Evolutionary conservation across 2,888 invertebrate genomes (phyloP), one percentile per base, ranked within the genome.

Genomic region (Cataglyphis altisquamis): DNA sequence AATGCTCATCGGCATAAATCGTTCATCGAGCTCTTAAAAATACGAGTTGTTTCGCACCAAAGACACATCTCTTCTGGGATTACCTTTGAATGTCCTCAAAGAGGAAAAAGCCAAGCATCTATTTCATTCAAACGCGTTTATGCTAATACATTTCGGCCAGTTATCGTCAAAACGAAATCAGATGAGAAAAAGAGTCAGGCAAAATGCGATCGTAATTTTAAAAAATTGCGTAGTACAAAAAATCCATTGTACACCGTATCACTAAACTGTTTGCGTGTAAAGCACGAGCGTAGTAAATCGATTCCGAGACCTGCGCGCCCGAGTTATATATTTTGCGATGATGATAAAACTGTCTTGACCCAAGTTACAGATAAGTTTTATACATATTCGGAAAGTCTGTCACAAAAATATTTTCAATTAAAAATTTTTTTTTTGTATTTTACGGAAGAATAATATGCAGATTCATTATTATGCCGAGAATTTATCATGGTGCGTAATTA

Each of bases 41-140:
- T 82, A 82, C 80, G 89, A 74, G 84, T 77, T 72, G 72, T 70
- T 84, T 82, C 63, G 78, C 78, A 62, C 85, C 82, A 81, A 86
- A 85, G 87, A 85, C 89, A 86, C 85, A 87, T 89, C 86, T 84
- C 82, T 82, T 73, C 83, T 8, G n/a, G 25, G 89, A 91, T 91
- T 91, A 92, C 89, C 92, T 92, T 92, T 91, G 86, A 91, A 91
- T 92, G 83, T 88, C 88, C 91, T 90, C 88, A 73, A 52, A 68
- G 66, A 62, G n/a, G 62, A 75, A 67, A 45, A 21, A n/a, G 25
- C 32, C 25, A 18, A 41, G 55, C 45, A 73, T 82, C 74, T 74
- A 86, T 87, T 91, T 68, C 86, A 80, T 83, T 75, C 60, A 67
- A 89, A 66, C 39, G 87, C 87, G 73, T 89, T 91, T 90, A 90